A percentile compares a stretch with the other conserved stretches of the same genome.
These are phyloP conservation scores for Dufourea novaeangliae DNA, from an alignment of 1,140 invertebrate species.

Conservation along the genomic window DNA sequence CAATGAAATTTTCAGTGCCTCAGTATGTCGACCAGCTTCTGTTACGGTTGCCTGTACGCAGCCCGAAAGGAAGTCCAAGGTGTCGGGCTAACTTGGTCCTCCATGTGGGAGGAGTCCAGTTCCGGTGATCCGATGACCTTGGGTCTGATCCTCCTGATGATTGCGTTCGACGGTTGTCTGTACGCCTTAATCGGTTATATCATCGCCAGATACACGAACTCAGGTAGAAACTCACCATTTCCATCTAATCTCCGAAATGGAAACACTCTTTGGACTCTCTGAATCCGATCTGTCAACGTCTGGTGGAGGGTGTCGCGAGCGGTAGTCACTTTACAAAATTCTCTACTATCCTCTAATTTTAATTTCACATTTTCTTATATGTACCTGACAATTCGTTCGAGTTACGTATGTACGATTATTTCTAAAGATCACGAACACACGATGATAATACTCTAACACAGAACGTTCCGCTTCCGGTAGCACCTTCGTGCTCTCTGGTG, in stretches of 20 bases:
- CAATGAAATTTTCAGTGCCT: conserved; percentile 77
- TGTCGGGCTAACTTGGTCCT: conserved; percentile 78
- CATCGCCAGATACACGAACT: conserved; percentile 73
- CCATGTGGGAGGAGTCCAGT: conserved; percentile 80
- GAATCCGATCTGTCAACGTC: conserved; percentile 28
- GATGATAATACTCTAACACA: neutral
- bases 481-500: conserved; percentile 14
- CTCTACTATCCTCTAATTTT: conserved; percentile 1
- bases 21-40: conserved; percentile 85
- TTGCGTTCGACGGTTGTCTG: conserved; percentile 76
- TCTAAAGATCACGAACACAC: neutral
- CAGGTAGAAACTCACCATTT: conserved; percentile 67
- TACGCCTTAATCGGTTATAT: conserved; percentile 75
- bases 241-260: neutral
- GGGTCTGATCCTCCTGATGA: conserved; percentile 74
- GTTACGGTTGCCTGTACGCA: conserved; percentile 84
- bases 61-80: conserved; percentile 84
- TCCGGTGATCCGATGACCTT: conserved; percentile 81
- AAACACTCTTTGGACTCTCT: neutral
- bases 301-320: conserved; percentile 53
- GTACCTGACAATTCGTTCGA: neutral
- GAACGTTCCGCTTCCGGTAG: neutral
- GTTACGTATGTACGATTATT: no score
- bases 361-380: neutral
- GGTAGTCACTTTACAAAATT: conserved; percentile 26